These are phyloP conservation scores for Rhagologus leucostigma DNA, from an alignment of 2,113 vertebrate genomes.

Conservation along the genomic window DNA sequence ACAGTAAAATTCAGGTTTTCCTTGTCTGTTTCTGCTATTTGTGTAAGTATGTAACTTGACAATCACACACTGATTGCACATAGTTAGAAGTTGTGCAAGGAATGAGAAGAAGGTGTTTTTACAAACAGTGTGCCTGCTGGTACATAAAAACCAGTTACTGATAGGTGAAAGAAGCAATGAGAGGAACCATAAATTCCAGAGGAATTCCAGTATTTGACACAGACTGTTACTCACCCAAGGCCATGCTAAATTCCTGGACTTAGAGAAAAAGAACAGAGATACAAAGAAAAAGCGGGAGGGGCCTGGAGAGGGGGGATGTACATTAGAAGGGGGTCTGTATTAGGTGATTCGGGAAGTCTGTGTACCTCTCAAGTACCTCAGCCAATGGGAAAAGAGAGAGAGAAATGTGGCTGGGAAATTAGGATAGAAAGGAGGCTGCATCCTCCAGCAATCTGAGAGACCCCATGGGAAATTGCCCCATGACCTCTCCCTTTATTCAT, in stretches of 20 bases:
- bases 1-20: not conserved
- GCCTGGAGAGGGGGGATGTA: not conserved
- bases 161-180: not conserved
- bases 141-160: not conserved
- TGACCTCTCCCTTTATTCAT: not conserved
- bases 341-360: not conserved
- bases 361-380: not conserved
- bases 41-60: not conserved
- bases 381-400: not conserved
- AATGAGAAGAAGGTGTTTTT: not conserved
- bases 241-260: not conserved
- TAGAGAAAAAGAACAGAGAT: not conserved
- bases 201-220: not conserved
- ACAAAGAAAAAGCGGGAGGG: not conserved
- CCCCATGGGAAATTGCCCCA: not conserved
- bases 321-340: not conserved
- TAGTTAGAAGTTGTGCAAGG: not conserved
- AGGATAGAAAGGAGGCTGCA: not conserved
- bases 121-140: not conserved
- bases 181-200: not conserved
- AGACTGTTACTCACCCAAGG: not conserved
- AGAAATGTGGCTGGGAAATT: not conserved
- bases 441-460: not conserved
- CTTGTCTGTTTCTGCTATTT: not conserved
- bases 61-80: not conserved